A percentile compares a stretch with the other conserved stretches of the same genome.
Evolutionary conservation across 2,888 invertebrate species (phyloP).

Genomic region (Vesta saturnalis): DNA sequence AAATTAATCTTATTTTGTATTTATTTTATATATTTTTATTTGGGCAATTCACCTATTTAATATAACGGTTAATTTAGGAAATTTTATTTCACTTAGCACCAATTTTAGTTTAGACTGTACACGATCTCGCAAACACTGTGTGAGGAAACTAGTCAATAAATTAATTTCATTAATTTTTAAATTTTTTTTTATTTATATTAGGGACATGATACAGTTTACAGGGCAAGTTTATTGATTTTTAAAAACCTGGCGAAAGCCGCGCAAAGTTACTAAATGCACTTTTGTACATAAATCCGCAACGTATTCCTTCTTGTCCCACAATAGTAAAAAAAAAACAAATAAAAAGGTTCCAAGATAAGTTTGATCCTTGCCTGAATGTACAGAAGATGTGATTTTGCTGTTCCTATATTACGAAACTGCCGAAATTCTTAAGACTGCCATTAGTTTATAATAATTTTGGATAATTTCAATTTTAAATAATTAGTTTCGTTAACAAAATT

Average conservation of each 20-base stretch:
- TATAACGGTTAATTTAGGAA: conserved; percentile 45
- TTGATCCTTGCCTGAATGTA: conserved; percentile 50
- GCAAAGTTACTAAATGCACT: conserved; percentile 38
- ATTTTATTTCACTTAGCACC: conserved; percentile 38
- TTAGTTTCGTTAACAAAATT: conserved; percentile 60
- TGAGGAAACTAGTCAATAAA: conserved; percentile 64
- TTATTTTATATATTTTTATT: conserved; percentile 35
- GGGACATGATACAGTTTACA: conserved; percentile 49
- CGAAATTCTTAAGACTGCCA: conserved; percentile 63
- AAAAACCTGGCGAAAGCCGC: conserved; percentile 25
- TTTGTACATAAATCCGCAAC: conserved; percentile 39
- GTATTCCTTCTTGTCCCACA: conserved; percentile 60
- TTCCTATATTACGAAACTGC: conserved; percentile 60
- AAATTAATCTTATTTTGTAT: conserved; percentile 38
- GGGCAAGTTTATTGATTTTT: conserved; percentile 34
- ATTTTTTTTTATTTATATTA: conserved; percentile 49
- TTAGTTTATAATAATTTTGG: conserved; percentile 56
- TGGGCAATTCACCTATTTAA: conserved; percentile 49
- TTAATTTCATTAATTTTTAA: conserved; percentile 53
- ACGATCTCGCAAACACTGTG: conserved; percentile 61
- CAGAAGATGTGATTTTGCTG: conserved; percentile 60
- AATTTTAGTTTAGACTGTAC: conserved; percentile 55
- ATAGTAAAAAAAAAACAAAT: conserved; percentile 46
- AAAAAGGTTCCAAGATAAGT: conserved; percentile 54
- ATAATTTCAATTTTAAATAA: conserved; percentile 49